A percentile compares a stretch with the other conserved stretches of the same genome.
These are phyloP conservation scores for Cylindroiulus punctatus DNA, from an alignment of 2,888 invertebrate species.

Conservation along the genomic window DNA sequence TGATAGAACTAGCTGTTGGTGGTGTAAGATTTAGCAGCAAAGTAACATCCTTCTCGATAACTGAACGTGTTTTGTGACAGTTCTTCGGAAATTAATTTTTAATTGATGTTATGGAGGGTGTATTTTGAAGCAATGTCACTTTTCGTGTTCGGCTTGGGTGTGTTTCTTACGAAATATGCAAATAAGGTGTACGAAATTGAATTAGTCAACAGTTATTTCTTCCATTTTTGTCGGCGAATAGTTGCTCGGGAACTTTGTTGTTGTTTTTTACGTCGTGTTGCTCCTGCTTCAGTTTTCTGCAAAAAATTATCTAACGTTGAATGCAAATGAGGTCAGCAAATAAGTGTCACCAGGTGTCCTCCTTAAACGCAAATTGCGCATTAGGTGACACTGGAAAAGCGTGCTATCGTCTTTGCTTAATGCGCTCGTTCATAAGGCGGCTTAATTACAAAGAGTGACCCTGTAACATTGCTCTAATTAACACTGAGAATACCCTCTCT, in stretches of 20 bases:
- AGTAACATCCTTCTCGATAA: too few relatives aligned
- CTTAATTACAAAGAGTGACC: not conserved
- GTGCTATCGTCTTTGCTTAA: not conserved
- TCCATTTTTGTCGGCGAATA: too few relatives aligned
- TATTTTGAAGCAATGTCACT: too few relatives aligned
- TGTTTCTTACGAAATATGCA: too few relatives aligned
- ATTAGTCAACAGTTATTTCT: too few relatives aligned
- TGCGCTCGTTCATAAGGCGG: not conserved
- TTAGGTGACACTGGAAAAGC: constrained; percentile 19
- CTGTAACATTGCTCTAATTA: constrained; percentile 36
- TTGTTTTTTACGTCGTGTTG: not conserved
- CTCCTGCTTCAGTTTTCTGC: not conserved
- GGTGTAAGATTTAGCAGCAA: too few relatives aligned
- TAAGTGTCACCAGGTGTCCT: constrained; percentile 38
- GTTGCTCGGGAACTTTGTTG: not conserved
- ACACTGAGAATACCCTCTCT: not conserved
- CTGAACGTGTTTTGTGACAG: too few relatives aligned
- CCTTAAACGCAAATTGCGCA: not conserved
- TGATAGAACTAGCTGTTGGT: too few relatives aligned
- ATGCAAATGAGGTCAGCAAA: constrained; percentile 17
- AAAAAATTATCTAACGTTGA: constrained; percentile 3
- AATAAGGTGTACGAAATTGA: too few relatives aligned
- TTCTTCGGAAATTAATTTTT: too few relatives aligned
- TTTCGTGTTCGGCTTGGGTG: too few relatives aligned
- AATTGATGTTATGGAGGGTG: too few relatives aligned